Percentiles rank a stretch among this genome's conserved stretches.
These are phyloP conservation scores for Eciton burchellii DNA, from an alignment of 1,140 invertebrate genomes.

Conservation along the genomic window DNA sequence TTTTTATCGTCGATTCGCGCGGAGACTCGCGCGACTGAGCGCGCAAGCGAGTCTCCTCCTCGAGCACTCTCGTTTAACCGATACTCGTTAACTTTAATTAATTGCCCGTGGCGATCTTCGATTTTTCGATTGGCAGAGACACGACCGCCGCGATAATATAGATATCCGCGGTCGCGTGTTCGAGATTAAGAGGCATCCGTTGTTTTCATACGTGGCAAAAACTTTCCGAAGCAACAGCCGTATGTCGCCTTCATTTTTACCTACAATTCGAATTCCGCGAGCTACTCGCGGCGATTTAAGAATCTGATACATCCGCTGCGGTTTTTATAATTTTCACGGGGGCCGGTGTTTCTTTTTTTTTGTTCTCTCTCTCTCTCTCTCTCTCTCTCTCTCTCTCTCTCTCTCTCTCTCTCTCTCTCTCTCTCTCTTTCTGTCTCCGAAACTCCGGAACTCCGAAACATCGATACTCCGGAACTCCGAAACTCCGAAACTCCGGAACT, in stretches of 20 bases:
- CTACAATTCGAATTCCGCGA: not conserved
- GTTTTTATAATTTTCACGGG: not conserved
- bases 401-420: no score
- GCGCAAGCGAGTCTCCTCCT: constrained; percentile 5
- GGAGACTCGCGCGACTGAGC: not conserved
- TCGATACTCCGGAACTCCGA: no score
- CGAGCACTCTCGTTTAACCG: constrained; percentile 37
- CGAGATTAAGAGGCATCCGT: not conserved
- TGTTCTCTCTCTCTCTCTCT: no score
- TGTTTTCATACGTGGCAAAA: not conserved
- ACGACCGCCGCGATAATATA: not conserved
- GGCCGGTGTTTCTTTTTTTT: no score
- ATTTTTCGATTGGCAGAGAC: constrained; percentile 29
- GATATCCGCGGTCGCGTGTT: not conserved
- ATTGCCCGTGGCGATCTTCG: constrained; percentile 12
- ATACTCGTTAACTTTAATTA: constrained; percentile 55
- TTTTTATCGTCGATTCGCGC: constrained; percentile 54
- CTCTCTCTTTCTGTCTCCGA: no score
- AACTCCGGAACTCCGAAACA: no score
- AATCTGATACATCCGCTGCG: not conserved
- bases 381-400: no score
- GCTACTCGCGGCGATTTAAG: constrained; percentile 12
- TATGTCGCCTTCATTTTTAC: not conserved
- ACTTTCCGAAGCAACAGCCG: not conserved
- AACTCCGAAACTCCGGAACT: no score